Evolutionary conservation across 2,797 vertebrate species (phyloP), one percentile per base, ranked within the genome.

Genomic region (Sebastes iracundus): DNA sequence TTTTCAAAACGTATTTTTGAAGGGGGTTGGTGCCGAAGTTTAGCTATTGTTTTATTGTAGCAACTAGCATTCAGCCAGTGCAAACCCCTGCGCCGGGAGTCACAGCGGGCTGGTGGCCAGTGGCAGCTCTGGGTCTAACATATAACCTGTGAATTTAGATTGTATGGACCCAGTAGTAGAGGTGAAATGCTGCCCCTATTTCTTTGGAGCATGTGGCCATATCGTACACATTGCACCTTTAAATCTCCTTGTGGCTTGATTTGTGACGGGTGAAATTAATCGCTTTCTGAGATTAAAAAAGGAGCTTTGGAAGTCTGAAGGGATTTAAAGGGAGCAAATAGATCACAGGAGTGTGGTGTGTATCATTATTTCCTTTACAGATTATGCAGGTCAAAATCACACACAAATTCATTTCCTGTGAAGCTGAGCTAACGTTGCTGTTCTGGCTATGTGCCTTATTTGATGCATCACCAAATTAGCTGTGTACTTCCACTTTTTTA

Each of bases 401-500:
- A 66, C 49, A n/a, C 49, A 52, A n/a, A 52, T 60, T 27, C 22
- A 8, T 42, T 46, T 56, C 25, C 16, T 4, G 14, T 30, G n/a
- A 52, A 52, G 65, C 70, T 80, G n/a, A 77, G 66, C 33, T 62
- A 66, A 75, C 12, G 1, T 46, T 53, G 33, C 22, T 66, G 9
- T 63, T 69, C 30, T 83, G 32, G 46, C 35, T 69, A 20, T 12
- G 2, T 42, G 66, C 20, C 64, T 77, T 67, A 52, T 81, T 73
- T 83, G 81, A 80, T 80, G 67, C 61, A 85, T 77, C 62, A 65
- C 9, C 33, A 70, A 67, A 82, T 71, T 75, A 79, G 72, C 62
- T 58, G 30, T 60, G 38, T 13, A 38, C 20, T 77, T 69, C 61
- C 74, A 68, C 71, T 77, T 59, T 68, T 83, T 86, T 79, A 78